These are phyloP conservation scores for Neuroterus valhalla DNA, from an alignment of 1,140 invertebrate species.

Conservation along the genomic window DNA sequence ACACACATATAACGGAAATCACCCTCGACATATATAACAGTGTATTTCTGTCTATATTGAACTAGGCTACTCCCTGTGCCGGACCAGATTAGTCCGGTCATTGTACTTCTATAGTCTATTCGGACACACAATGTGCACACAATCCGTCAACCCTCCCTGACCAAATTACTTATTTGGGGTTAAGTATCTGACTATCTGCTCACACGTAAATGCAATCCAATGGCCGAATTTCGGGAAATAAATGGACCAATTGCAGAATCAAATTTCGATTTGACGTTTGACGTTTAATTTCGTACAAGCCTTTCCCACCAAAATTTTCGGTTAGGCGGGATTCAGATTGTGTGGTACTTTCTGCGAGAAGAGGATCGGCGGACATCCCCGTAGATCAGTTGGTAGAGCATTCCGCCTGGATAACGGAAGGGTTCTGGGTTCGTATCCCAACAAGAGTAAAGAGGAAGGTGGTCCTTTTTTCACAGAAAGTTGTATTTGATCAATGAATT, in stretches of 20 bases:
- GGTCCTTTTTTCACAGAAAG: neutral
- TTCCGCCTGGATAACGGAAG: too few species aligned
- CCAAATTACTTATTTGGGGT: constrained; percentile 30
- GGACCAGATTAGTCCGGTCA: constrained; percentile 68
- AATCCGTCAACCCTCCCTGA: constrained; percentile 59
- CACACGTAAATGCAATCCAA: neutral
- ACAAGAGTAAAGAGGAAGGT: too few species aligned
- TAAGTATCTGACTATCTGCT: neutral
- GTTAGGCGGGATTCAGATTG: too few species aligned
- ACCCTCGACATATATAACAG: constrained; percentile 50
- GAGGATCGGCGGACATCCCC: too few species aligned
- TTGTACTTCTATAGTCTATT: constrained; percentile 48
- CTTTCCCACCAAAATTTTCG: too few species aligned
- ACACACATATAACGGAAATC: constrained; percentile 53
- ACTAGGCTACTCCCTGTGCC: constrained; percentile 58
- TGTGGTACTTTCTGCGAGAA: too few species aligned
- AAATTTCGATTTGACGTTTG: too few species aligned
- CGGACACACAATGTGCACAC: constrained; percentile 48
- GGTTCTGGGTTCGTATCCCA: too few species aligned
- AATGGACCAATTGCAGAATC: too few species aligned
- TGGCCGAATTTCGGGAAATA: neutral
- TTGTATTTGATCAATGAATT: too few species aligned
- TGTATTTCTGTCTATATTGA: constrained; percentile 66
- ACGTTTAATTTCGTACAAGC: too few species aligned
- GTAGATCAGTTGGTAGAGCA: too few species aligned